Conservation (phyloP, 2,113 vertebrate species). For the Nerophis lumbriciformis region DNA sequence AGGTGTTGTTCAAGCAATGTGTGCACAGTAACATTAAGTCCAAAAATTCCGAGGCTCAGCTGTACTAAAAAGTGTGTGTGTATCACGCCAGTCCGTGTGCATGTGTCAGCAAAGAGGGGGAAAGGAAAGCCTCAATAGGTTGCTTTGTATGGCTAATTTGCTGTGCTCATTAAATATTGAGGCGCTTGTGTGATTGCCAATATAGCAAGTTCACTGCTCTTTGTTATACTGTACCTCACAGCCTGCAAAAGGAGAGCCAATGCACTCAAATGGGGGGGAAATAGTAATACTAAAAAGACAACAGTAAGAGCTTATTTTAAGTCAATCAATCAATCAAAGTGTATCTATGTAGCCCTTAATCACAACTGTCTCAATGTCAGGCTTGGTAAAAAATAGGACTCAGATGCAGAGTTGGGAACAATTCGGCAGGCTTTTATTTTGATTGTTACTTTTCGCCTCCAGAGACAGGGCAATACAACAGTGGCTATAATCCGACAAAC, state of each 20-base stretch:
- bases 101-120: slow-evolving; percentile 46
- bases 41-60: slow-evolving; percentile 22
- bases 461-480: too few species aligned
- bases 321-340: too few species aligned
- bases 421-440: too few species aligned
- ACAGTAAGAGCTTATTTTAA: not conserved
- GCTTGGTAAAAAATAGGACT: too few species aligned
- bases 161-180: slow-evolving; percentile 74
- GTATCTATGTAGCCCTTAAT: too few species aligned
- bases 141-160: slow-evolving; percentile 69
- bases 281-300: not conserved
- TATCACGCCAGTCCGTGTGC: slow-evolving; percentile 32
- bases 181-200: slow-evolving; percentile 69
- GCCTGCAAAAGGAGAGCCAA: slow-evolving; percentile 44
- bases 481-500: too few species aligned
- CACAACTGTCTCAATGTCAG: too few species aligned
- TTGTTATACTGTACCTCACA: slow-evolving; percentile 56
- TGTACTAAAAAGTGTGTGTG: slow-evolving; percentile 32
- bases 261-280: slow-evolving; percentile 8
- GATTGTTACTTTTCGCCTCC: too few species aligned
- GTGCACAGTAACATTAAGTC: slow-evolving; percentile 4
- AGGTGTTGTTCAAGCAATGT: not conserved
- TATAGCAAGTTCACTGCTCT: slow-evolving; percentile 54
- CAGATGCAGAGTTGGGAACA: too few species aligned
- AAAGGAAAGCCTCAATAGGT: slow-evolving; percentile 63